phyloP scores from a whole-genome alignment of 2,888 invertebrate genomes.

The Blera fallax region DNA sequence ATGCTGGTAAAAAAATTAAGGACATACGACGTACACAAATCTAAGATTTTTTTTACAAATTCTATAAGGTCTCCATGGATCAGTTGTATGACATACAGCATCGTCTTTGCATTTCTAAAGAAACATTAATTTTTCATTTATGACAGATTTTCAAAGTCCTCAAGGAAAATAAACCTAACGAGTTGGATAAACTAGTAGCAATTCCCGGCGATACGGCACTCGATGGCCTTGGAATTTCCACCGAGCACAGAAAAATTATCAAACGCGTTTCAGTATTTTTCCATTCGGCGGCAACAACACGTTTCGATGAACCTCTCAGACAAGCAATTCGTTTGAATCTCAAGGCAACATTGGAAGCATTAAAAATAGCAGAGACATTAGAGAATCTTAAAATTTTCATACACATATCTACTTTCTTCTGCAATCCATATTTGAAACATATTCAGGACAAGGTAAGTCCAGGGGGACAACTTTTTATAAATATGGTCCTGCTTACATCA shows the following conservation, averaged over 20 bases:
- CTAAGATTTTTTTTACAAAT: too few relatives aligned
- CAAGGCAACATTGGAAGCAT: slow-evolving; percentile 85
- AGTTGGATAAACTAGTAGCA: slow-evolving; percentile 75
- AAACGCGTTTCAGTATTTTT: slow-evolving; percentile 87
- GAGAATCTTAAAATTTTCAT: slow-evolving; percentile 84
- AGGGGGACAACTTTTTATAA: background rate
- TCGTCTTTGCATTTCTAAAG: too few relatives aligned
- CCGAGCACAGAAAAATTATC: slow-evolving; percentile 29
- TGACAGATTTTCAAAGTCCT: slow-evolving; percentile 76
- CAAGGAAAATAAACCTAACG: slow-evolving; percentile 74
- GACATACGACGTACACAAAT: too few relatives aligned
- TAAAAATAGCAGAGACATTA: slow-evolving; percentile 84
- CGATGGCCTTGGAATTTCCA: slow-evolving; percentile 76
- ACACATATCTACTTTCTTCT: slow-evolving; percentile 94
- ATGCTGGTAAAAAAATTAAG: too few relatives aligned
- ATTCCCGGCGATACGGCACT: slow-evolving; percentile 77
- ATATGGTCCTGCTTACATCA: background rate
- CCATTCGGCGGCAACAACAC: slow-evolving; percentile 91
- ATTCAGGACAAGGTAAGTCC: slow-evolving; percentile 86
- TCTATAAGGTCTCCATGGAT: too few relatives aligned
- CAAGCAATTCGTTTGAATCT: slow-evolving; percentile 86
- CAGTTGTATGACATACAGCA: too few relatives aligned
- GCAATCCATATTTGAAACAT: slow-evolving; percentile 88
- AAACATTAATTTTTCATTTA: too few relatives aligned
- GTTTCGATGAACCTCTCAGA: slow-evolving; percentile 90